Percentiles rank a stretch among this genome's conserved stretches.
Evolutionary conservation across 1,140 invertebrate species (phyloP).

Genomic region (Aphelenchoides besseyi): DNA sequence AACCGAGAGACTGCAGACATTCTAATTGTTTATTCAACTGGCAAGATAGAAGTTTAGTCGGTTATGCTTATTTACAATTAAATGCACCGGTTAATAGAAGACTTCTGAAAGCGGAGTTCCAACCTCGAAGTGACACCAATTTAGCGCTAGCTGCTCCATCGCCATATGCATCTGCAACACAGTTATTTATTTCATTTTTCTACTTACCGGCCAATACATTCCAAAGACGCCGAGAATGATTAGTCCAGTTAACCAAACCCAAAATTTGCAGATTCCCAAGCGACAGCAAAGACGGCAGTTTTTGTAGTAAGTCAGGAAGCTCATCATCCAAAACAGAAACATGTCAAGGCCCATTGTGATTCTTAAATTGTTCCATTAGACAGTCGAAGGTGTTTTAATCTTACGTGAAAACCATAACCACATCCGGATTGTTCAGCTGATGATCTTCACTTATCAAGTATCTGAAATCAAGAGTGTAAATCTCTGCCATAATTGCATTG

Average conservation of each 20-base stretch:
- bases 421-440: slow-evolving; percentile 46
- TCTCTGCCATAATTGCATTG: too few species aligned
- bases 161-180: slow-evolving; percentile 35
- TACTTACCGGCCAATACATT: slow-evolving; percentile 36
- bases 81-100: slow-evolving; percentile 1
- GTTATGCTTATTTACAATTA: too few species aligned
- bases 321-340: slow-evolving; percentile 45
- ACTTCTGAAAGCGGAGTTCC: slow-evolving; percentile 11
- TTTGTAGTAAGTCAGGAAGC: slow-evolving; percentile 34
- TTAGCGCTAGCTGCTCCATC: slow-evolving; percentile 39
- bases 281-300: slow-evolving; percentile 45
- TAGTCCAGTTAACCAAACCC: slow-evolving; percentile 34
- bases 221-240: slow-evolving; percentile 40
- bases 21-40: too few species aligned
- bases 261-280: slow-evolving; percentile 39
- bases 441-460: slow-evolving; percentile 29
- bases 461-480: too few species aligned
- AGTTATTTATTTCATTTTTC: neutral
- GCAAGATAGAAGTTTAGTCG: too few species aligned
- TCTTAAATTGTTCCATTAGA: slow-evolving; percentile 9
- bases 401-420: slow-evolving; percentile 50
- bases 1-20: too few species aligned
- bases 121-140: slow-evolving; percentile 25
- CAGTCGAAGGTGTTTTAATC: neutral
- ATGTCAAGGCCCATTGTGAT: slow-evolving; percentile 38